Evolutionary conservation across 2,113 vertebrate species (phyloP).

Genomic region (Bos indicus): DNA sequence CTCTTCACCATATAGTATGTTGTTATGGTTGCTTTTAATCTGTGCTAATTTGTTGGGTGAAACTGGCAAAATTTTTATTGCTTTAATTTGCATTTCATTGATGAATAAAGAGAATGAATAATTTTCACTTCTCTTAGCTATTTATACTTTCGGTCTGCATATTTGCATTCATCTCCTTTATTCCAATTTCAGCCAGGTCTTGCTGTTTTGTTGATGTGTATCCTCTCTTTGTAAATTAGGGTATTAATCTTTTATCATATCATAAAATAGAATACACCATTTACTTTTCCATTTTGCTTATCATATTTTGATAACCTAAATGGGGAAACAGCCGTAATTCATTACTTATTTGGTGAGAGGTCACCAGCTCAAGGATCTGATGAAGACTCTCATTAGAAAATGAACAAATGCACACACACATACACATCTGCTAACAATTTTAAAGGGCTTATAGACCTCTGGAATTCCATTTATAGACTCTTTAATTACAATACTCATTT

Average conservation of each 20-base stretch:
- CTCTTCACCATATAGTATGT: neutral
- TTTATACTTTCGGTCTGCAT: neutral
- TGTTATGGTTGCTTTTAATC: neutral
- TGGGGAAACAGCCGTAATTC: neutral
- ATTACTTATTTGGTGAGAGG: neutral
- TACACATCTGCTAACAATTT: neutral
- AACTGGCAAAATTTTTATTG: neutral
- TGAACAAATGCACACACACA: neutral
- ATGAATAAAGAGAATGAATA: neutral
- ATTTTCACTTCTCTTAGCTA: neutral
- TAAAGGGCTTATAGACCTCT: neutral
- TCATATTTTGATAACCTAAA: neutral
- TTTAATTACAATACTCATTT: neutral
- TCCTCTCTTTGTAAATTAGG: neutral
- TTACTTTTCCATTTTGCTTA: neutral
- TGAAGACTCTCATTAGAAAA: neutral
- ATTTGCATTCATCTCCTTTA: neutral
- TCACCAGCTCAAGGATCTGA: neutral
- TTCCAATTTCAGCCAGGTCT: neutral
- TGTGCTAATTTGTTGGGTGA: neutral
- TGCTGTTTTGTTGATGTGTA: neutral
- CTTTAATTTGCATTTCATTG: neutral
- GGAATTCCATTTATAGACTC: neutral
- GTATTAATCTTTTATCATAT: neutral
- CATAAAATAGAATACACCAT: neutral